A percentile compares a stretch with the other conserved stretches of the same genome.
These are phyloP conservation scores for Motacilla tschutschensis DNA, from an alignment of 2,113 vertebrate genomes.

Conservation along the genomic window DNA sequence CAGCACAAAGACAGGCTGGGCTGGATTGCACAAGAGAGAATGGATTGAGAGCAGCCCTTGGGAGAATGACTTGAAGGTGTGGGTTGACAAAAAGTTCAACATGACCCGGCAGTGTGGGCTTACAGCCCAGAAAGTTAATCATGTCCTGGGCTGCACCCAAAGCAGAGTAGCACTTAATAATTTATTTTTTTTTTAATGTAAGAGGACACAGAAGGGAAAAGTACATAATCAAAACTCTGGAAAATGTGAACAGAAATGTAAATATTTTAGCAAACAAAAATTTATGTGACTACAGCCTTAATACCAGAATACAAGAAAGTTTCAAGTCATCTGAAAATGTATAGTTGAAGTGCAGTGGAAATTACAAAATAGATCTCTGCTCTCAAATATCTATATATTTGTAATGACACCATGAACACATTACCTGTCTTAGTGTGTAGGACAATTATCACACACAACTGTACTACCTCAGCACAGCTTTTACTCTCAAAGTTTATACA, in stretches of 20 bases:
- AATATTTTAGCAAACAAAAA: not conserved
- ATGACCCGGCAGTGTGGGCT: no score
- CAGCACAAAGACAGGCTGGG: not conserved
- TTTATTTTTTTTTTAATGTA: no score
- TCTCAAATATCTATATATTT: not conserved
- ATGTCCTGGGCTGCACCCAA: not conserved
- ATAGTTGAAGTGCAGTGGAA: not conserved
- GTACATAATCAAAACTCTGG: accelerated
- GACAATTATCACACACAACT: not conserved
- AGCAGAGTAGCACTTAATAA: not conserved
- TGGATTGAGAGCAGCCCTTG: not conserved
- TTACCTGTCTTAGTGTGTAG: not conserved
- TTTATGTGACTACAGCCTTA: not conserved
- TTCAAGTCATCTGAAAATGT: not conserved
- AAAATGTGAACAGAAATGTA: not conserved
- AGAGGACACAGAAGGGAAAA: not conserved
- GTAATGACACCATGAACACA: not conserved
- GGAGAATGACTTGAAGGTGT: no score
- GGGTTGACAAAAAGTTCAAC: not conserved
- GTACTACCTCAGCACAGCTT: not conserved
- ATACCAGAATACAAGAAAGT: not conserved
- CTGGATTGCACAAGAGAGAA: not conserved
- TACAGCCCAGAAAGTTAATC: not conserved
- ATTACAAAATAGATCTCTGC: not conserved
- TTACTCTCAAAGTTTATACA: not conserved